A percentile compares a stretch with the other conserved stretches of the same genome.
Evolutionary conservation across 2,797 vertebrate genomes (phyloP).

Genomic region (Tiaroga cobitis): DNA sequence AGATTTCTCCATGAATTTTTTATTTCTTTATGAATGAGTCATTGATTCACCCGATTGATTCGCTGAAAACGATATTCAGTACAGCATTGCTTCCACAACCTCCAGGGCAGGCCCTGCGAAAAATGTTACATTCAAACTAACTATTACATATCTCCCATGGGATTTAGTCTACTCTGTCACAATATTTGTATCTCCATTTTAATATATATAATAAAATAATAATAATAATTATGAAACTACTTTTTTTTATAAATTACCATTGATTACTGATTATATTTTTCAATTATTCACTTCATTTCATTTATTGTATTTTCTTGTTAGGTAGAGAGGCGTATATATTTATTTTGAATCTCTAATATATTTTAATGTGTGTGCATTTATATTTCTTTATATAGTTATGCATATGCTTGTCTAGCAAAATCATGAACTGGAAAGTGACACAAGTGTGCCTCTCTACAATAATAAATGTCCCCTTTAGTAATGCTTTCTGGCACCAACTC

Average conservation of each 20-base stretch:
- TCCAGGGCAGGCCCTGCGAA: not conserved
- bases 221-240: no score
- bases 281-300: not conserved
- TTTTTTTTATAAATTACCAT: no score
- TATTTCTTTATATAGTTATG: not conserved
- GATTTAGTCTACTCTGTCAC: not conserved
- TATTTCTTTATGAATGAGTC: not conserved
- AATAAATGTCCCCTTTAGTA: not conserved
- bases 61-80: no score
- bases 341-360: not conserved
- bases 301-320: no score
- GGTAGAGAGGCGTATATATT: not conserved
- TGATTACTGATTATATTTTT: not conserved
- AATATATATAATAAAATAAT: no score
- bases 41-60: no score
- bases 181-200: not conserved
- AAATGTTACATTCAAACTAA: not conserved
- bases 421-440: not conserved
- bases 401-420: not conserved
- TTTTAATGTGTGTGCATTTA: not conserved
- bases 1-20: not conserved
- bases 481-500: not conserved
- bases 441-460: not conserved
- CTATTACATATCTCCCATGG: not conserved
- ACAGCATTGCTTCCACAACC: not conserved